These are phyloP conservation scores for Hermetia illucens DNA, from an alignment of 1,140 invertebrate species.

Conservation along the genomic window DNA sequence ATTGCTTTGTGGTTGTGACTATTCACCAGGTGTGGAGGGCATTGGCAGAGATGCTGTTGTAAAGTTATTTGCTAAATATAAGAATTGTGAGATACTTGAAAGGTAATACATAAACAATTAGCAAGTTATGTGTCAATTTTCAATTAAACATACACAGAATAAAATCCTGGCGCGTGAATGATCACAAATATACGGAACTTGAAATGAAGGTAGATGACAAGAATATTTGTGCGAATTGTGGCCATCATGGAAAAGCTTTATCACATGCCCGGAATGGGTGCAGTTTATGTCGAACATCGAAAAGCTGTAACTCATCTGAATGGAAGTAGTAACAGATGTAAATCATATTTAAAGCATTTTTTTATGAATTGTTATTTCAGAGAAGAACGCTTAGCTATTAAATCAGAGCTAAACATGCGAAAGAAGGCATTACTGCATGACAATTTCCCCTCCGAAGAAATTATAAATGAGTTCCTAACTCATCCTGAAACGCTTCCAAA, in stretches of 20 bases:
- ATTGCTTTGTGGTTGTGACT: constrained; percentile 77
- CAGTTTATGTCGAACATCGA: constrained; percentile 38
- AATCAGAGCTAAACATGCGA: constrained; percentile 52
- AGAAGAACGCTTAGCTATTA: constrained; percentile 40
- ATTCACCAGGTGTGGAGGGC: constrained; percentile 62
- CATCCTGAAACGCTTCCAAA: constrained; percentile 33
- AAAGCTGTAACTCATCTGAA: constrained; percentile 41
- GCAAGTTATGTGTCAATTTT: neutral
- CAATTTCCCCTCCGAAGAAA: constrained; percentile 53
- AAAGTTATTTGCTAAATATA: constrained; percentile 52
- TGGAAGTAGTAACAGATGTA: constrained; percentile 49
- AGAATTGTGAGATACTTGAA: constrained; percentile 43
- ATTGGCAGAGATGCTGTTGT: constrained; percentile 64
- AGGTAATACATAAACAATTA: constrained; percentile 31
- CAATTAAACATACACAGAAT: constrained; percentile 25
- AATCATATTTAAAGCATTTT: constrained; percentile 5
- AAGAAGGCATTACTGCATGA: constrained; percentile 47
- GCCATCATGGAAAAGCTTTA: constrained; percentile 45
- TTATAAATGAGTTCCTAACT: constrained; percentile 60
- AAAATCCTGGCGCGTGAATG: constrained; percentile 43
- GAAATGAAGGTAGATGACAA: constrained; percentile 37
- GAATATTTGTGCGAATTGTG: constrained; percentile 49
- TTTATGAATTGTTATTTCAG: constrained; percentile 34
- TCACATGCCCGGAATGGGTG: constrained; percentile 48
- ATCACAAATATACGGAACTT: constrained; percentile 34